Percentiles rank a stretch among this genome's conserved stretches.
Evolutionary conservation across 2,888 invertebrate species (phyloP).

Genomic region (Ypsolopha sequella): DNA sequence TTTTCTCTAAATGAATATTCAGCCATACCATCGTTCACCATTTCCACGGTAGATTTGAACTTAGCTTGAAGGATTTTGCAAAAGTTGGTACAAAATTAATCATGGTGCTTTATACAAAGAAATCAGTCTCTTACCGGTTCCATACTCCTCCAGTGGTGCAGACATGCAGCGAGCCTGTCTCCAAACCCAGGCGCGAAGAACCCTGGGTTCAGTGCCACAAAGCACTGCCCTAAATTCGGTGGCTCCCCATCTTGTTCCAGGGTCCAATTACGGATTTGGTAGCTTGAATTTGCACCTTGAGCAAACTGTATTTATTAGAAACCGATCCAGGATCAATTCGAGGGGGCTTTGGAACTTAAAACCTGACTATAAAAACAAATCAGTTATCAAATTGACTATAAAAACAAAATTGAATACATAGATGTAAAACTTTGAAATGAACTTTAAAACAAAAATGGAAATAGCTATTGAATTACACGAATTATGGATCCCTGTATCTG

Average conservation of each 20-base stretch:
- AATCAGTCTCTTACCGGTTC: constrained; percentile 66
- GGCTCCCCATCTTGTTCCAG: constrained; percentile 43
- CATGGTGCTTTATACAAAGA: background rate
- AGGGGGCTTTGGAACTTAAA: no score
- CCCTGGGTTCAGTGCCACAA: constrained; percentile 86
- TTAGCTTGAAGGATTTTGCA: background rate
- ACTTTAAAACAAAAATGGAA: no score
- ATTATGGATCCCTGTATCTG: no score
- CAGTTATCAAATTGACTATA: no score
- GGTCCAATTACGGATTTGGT: constrained; percentile 82
- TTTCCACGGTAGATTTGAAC: no score
- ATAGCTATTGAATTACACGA: no score
- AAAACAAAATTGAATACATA: no score
- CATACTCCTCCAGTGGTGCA: constrained; percentile 74
- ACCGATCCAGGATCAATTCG: no score
- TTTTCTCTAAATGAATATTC: no score
- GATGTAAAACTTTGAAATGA: no score
- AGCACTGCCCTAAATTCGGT: constrained; percentile 88
- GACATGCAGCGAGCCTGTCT: constrained; percentile 77
- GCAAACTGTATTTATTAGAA: background rate
- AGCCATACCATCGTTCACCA: no score
- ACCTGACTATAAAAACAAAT: no score
- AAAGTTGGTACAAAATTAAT: background rate
- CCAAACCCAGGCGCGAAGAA: constrained; percentile 86
- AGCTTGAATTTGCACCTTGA: constrained; percentile 74